These are phyloP conservation scores for Hymenochirus boettgeri DNA, from an alignment of 2,113 vertebrate species.

Conservation along the genomic window DNA sequence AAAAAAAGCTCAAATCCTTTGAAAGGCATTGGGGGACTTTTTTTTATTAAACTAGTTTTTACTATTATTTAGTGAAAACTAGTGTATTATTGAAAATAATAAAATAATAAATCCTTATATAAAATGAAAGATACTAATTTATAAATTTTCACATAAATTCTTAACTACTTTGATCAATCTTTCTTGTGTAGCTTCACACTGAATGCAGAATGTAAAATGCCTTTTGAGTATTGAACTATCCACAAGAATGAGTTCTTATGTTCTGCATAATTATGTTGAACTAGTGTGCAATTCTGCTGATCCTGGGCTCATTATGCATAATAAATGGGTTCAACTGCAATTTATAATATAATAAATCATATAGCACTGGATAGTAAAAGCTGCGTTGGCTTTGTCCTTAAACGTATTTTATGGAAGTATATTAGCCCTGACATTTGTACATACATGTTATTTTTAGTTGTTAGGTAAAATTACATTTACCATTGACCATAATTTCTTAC, in stretches of 20 bases:
- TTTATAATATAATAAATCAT: conserved; percentile 25
- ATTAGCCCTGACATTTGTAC: conserved; percentile 7
- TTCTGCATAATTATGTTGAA: conserved; percentile 5
- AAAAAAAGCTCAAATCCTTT: too few species aligned
- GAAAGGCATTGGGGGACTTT: too few species aligned
- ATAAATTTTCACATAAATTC: background rate
- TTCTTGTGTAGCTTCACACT: background rate
- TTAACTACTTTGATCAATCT: background rate
- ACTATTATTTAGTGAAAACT: too few species aligned
- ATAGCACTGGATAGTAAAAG: conserved; percentile 1
- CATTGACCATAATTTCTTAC: background rate
- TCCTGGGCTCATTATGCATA: conserved; percentile 9
- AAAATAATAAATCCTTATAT: too few species aligned
- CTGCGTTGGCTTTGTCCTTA: background rate
- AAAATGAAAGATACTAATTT: too few species aligned
- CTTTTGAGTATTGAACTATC: conserved; percentile 3
- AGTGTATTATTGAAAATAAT: too few species aligned
- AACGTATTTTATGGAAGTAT: background rate
- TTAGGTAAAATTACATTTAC: conserved; percentile 9
- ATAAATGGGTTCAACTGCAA: conserved; percentile 15
- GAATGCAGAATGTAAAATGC: background rate
- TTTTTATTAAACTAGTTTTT: too few species aligned
- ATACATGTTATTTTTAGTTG: conserved; percentile 14
- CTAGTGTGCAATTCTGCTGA: background rate
- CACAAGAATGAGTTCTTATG: background rate